Evolutionary conservation across 2,888 invertebrate species (phyloP).

Genomic region (Iselma pallidipennis): DNA sequence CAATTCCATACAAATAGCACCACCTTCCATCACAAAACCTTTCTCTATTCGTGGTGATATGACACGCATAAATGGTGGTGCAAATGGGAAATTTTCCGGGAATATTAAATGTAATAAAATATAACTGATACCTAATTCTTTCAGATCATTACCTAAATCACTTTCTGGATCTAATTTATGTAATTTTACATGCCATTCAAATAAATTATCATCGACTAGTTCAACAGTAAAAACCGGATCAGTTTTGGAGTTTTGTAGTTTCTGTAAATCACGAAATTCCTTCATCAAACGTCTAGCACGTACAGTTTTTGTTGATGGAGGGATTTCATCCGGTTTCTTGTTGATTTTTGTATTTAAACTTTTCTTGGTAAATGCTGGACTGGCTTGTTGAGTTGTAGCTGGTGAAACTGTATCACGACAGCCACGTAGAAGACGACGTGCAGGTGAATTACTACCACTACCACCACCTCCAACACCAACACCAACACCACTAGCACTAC

Average conservation of each 20-base stretch:
- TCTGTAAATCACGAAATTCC: constrained; percentile 79
- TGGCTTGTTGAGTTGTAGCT: constrained; percentile 45
- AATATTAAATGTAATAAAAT: constrained; percentile 81
- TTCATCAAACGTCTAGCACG: constrained; percentile 84
- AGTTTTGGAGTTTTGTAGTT: constrained; percentile 68
- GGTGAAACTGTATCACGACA: constrained; percentile 53
- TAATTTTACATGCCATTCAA: constrained; percentile 85
- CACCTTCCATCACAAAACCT: constrained; percentile 89
- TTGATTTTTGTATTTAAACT: background rate
- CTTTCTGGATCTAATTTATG: constrained; percentile 83
- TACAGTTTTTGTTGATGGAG: constrained; percentile 65
- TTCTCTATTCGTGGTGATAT: constrained; percentile 67
- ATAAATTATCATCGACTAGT: constrained; percentile 82
- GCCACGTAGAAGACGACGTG: constrained; percentile 49
- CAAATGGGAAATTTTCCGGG: constrained; percentile 88
- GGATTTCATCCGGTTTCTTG: constrained; percentile 47
- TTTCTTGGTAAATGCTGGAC: constrained; percentile 49
- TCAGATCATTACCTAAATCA: constrained; percentile 80
- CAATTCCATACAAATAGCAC: constrained; percentile 88
- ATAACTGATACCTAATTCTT: constrained; percentile 72
- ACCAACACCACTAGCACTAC: background rate
- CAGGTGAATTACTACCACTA: constrained; percentile 53
- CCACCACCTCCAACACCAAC: constrained; percentile 36
- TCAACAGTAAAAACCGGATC: constrained; percentile 82
- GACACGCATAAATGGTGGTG: constrained; percentile 78